Conservation (phyloP, 2,113 vertebrate species). For the Siniperca knerii region DNA sequence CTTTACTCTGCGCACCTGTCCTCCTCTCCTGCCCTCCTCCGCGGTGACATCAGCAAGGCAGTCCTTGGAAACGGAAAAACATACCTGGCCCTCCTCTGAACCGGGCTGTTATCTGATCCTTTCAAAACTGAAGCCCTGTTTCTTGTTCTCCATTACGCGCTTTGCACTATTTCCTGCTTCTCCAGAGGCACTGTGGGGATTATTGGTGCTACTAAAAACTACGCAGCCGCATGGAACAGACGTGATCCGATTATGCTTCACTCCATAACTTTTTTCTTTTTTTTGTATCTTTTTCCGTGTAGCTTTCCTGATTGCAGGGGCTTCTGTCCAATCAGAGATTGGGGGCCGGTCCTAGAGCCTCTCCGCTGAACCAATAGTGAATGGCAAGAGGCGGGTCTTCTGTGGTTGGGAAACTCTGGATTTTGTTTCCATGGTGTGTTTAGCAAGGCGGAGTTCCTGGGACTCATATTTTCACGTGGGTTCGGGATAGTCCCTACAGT, state of each 20-base stretch:
- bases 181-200: neutral
- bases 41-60: constrained; percentile 74
- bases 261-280: constrained; percentile 81
- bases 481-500: neutral
- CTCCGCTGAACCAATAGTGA: constrained; percentile 65
- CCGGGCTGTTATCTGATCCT: constrained; percentile 20
- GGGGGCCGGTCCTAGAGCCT: constrained; percentile 10
- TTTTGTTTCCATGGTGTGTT: constrained; percentile 47
- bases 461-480: constrained; percentile 40
- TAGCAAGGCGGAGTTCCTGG: constrained; percentile 46
- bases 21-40: constrained; percentile 54
- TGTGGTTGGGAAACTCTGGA: constrained; percentile 24
- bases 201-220: constrained; percentile 17
- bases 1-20: constrained; percentile 78
- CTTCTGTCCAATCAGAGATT: constrained; percentile 70
- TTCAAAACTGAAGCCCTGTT: neutral
- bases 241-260: constrained; percentile 65
- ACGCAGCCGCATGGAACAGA: constrained; percentile 41
- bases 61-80: constrained; percentile 78
- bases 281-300: constrained; percentile 73
- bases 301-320: constrained; percentile 61
- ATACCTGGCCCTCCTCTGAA: constrained; percentile 69
- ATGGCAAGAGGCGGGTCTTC: constrained; percentile 66
- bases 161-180: neutral
- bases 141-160: neutral